Conservation (phyloP, 1,140 invertebrate genomes). For the Drosophila busckii region DNA sequence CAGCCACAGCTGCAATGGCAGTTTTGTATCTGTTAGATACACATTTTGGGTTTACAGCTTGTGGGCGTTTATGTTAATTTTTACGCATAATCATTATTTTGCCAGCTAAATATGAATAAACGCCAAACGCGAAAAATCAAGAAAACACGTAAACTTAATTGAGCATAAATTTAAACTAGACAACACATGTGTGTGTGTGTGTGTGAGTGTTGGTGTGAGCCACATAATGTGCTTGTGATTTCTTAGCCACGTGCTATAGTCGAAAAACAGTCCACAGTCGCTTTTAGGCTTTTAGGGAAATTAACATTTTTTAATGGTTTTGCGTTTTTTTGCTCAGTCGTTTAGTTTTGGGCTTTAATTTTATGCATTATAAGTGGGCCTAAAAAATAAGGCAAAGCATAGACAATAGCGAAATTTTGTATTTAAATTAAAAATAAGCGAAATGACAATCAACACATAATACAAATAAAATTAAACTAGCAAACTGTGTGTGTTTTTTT, state of each 20-base stretch:
- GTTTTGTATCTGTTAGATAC: too few species aligned
- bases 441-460: too few species aligned
- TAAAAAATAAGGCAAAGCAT: too few species aligned
- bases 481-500: too few species aligned
- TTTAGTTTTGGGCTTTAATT: neutral
- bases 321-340: conserved; percentile 33
- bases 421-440: too few species aligned
- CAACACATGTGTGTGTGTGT: neutral
- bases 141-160: neutral
- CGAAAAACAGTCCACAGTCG: conserved; percentile 1
- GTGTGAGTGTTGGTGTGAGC: conserved; percentile 16
- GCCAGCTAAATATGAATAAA: too few species aligned
- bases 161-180: conserved; percentile 6
- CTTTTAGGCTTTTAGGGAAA: conserved; percentile 61
- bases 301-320: conserved; percentile 73
- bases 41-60: conserved; percentile 9
- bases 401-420: too few species aligned
- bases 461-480: too few species aligned
- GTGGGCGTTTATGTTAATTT: conserved; percentile 58
- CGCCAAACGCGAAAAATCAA: conserved; percentile 2
- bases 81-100: conserved; percentile 21
- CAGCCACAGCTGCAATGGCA: conserved; percentile 1
- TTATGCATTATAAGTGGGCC: neutral
- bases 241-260: conserved; percentile 56
- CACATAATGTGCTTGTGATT: conserved; percentile 42